These are phyloP conservation scores for Bemisia tabaci DNA, from an alignment of 1,140 invertebrate species.

Conservation along the genomic window DNA sequence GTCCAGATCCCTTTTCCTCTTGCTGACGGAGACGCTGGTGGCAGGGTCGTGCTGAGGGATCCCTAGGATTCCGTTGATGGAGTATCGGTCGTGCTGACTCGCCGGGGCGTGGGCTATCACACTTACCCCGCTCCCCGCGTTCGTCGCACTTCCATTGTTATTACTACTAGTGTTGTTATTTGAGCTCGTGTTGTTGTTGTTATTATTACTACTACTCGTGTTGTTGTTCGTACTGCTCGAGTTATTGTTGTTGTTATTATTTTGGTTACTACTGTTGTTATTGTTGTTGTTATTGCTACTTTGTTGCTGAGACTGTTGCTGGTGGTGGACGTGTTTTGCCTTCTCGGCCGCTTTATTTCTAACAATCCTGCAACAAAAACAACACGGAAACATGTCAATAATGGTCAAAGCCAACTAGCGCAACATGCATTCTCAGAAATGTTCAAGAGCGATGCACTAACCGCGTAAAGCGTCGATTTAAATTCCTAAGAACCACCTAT, in stretches of 20 bases:
- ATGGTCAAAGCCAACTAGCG: too few relatives aligned
- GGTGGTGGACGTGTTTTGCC: constrained; percentile 77
- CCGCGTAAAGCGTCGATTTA: too few relatives aligned
- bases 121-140: constrained; percentile 19
- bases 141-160: constrained; percentile 7
- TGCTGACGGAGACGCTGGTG: constrained; percentile 44
- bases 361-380: constrained; percentile 62
- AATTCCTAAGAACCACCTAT: too few relatives aligned
- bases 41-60: constrained; percentile 58
- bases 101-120: constrained; percentile 19
- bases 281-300: constrained; percentile 34
- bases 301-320: constrained; percentile 43
- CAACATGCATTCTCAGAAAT: too few relatives aligned
- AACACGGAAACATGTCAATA: too few relatives aligned
- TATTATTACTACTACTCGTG: constrained; percentile 19
- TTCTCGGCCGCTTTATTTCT: constrained; percentile 92
- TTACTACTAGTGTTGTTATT: not conserved
- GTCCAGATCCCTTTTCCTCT: constrained; percentile 54
- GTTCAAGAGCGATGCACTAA: too few relatives aligned
- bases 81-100: constrained; percentile 57
- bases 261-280: constrained; percentile 1
- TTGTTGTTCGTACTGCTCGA: constrained; percentile 25
- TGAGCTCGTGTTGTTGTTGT: constrained; percentile 17
- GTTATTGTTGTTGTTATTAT: not conserved
- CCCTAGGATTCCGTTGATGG: constrained; percentile 89